Percentiles rank a stretch among this genome's conserved stretches.
Conservation (phyloP, 2,113 vertebrate species). For the Bubo scandiacus region DNA sequence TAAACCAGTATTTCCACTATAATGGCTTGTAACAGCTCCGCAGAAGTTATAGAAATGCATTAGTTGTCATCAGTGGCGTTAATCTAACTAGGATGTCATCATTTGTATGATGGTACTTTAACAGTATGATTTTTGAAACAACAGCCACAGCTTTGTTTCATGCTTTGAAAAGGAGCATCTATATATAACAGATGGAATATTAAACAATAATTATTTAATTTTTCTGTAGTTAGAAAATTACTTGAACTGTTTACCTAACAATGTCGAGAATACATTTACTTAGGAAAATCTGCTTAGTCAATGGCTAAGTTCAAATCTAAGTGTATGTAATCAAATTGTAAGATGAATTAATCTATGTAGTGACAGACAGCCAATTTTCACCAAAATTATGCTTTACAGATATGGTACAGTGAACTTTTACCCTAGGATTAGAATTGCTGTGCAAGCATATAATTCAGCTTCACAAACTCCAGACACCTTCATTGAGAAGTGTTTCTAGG, state of each 20-base stretch:
- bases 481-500: slow-evolving; percentile 6
- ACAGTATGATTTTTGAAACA: slow-evolving; percentile 4
- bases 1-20: slow-evolving; percentile 67
- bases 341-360: not conserved
- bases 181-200: not conserved
- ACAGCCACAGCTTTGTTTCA: not conserved
- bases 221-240: slow-evolving; percentile 26
- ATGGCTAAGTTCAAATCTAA: not conserved
- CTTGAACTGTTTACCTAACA: slow-evolving; percentile 10
- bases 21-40: slow-evolving; percentile 65
- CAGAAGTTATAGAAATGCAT: slow-evolving; percentile 66
- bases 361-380: not conserved
- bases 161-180: not conserved
- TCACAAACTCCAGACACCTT: not conserved
- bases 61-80: slow-evolving; percentile 43
- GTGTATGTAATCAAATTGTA: not conserved
- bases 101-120: slow-evolving; percentile 10
- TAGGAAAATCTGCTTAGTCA: not conserved
- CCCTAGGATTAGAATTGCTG: slow-evolving; percentile 31
- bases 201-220: slow-evolving; percentile 17
- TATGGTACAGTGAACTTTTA: not conserved
- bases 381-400: not conserved
- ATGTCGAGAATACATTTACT: not conserved
- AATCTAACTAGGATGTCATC: slow-evolving; percentile 24
- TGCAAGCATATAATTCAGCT: slow-evolving; percentile 44